A percentile compares a stretch with the other conserved stretches of the same genome.
phyloP scores from a whole-genome alignment of 2,113 vertebrate species.

The Stercorarius parasiticus region DNA sequence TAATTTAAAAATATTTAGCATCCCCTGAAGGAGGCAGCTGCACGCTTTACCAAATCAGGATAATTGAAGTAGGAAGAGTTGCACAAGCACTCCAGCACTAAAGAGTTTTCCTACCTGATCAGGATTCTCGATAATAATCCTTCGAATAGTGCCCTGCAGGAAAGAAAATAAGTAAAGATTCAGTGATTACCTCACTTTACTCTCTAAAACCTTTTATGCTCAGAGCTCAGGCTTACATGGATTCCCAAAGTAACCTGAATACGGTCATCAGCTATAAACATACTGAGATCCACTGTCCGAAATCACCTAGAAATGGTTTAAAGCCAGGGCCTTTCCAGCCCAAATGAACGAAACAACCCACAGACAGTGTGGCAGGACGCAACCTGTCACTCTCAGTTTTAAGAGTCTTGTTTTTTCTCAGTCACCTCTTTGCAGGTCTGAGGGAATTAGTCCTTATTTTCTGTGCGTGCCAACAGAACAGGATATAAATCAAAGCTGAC shows the following conservation, averaged over 20 bases:
- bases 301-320: neutral
- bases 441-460: neutral
- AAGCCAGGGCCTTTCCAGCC: neutral
- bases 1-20: neutral
- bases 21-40: neutral
- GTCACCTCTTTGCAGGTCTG: neutral
- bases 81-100: neutral
- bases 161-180: neutral
- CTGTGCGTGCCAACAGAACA: neutral
- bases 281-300: rapidly evolving
- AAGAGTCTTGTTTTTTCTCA: neutral
- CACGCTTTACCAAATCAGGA: rapidly evolving
- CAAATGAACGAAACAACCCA: too few relatives aligned
- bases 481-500: neutral
- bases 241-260: neutral
- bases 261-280: neutral
- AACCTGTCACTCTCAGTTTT: neutral
- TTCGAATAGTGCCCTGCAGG: conserved; percentile 72
- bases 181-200: neutral
- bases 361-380: rapidly evolving
- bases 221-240: neutral
- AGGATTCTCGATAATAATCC: conserved; percentile 77
- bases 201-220: neutral
- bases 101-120: conserved; percentile 70
- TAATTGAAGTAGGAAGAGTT: neutral